Conservation (phyloP, 2,113 vertebrate species). For the Monopterus albus region DNA sequence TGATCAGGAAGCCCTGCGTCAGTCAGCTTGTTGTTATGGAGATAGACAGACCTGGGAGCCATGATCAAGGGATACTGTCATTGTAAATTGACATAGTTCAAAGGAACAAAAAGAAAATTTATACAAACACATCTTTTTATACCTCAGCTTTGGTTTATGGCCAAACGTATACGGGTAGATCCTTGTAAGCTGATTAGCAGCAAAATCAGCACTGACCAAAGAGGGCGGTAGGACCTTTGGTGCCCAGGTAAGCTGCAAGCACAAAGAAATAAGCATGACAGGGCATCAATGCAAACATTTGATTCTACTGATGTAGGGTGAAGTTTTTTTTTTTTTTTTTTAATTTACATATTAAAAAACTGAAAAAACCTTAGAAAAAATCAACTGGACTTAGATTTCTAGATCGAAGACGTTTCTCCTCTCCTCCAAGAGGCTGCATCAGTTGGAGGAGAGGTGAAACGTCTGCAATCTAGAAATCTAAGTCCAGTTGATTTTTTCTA, state of each 20-base stretch:
- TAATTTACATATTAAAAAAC: too few species aligned
- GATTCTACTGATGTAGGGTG: too few species aligned
- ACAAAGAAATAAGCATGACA: conserved; percentile 9
- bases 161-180: conserved; percentile 96
- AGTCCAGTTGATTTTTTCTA: too few species aligned
- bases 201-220: conserved; percentile 95
- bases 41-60: conserved; percentile 91
- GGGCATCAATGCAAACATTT: not conserved
- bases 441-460: too few species aligned
- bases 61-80: not conserved
- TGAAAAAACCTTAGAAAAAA: too few species aligned
- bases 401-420: too few species aligned
- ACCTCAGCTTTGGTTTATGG: conserved; percentile 94
- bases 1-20: conserved; percentile 91
- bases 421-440: too few species aligned
- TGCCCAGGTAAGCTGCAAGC: conserved; percentile 89
- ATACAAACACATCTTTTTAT: conserved; percentile 46
- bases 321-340: too few species aligned
- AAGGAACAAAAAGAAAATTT: not conserved
- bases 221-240: conserved; percentile 90
- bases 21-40: conserved; percentile 97
- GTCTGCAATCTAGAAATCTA: too few species aligned
- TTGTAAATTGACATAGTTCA: not conserved
- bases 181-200: conserved; percentile 94
- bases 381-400: too few species aligned